These are phyloP conservation scores for Zaprionus lachaisei DNA, from an alignment of 1,140 invertebrate species.

Conservation along the genomic window DNA sequence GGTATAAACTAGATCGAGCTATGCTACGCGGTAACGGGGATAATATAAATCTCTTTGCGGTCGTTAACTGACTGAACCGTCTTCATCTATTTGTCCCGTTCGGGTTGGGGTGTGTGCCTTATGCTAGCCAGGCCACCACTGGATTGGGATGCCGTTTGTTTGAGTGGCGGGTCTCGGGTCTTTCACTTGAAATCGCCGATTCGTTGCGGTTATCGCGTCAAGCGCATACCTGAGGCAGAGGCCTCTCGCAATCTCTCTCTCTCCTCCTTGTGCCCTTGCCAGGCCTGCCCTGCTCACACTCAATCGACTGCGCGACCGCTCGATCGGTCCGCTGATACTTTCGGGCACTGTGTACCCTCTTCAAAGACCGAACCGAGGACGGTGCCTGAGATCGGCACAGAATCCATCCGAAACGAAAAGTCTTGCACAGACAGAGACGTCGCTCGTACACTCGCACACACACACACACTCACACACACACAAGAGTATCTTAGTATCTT, in stretches of 20 bases:
- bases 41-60: background rate
- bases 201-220: conserved; percentile 63
- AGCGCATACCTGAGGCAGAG: conserved; percentile 67
- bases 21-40: background rate
- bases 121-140: conserved; percentile 1
- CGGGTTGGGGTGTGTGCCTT: background rate
- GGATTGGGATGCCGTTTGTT: conserved; percentile 3
- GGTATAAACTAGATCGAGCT: background rate
- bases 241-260: conserved; percentile 56
- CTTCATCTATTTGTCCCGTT: conserved; percentile 3
- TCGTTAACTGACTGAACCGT: background rate
- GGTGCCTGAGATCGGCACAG: background rate
- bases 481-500: conserved; percentile 59
- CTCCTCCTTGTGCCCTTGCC: conserved; percentile 36
- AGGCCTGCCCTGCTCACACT: conserved; percentile 37
- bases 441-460: background rate
- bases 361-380: conserved; percentile 42
- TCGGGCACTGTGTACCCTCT: conserved; percentile 56
- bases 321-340: conserved; percentile 72
- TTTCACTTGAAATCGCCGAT: conserved; percentile 44
- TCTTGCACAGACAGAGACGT: conserved; percentile 1
- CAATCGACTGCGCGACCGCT: conserved; percentile 39
- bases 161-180: conserved; percentile 28
- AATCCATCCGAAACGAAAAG: conserved; percentile 7
- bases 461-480: conserved; percentile 5